Conservation (phyloP, 2,797 vertebrate genomes). For the Molossus molossus region DNA sequence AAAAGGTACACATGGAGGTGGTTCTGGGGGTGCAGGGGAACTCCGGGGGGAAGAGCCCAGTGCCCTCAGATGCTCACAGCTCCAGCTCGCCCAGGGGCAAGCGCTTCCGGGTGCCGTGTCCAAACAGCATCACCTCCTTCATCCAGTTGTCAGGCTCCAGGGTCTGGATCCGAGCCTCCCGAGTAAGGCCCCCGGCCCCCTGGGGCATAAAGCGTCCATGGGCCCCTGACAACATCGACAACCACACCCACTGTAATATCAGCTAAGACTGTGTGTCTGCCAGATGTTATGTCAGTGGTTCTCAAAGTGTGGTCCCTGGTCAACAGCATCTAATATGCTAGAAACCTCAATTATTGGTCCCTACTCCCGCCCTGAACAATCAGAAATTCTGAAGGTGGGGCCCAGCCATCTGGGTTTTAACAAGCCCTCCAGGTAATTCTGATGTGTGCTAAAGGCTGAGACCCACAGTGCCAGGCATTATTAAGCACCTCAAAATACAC, state of each 20-base stretch:
- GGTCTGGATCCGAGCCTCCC: constrained; percentile 96
- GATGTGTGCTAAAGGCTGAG: neutral
- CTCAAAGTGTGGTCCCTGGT: neutral
- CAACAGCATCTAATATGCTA: neutral
- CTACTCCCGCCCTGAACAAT: neutral
- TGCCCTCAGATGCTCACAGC: constrained; percentile 90
- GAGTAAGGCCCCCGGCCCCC: constrained; percentile 85
- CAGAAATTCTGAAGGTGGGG: neutral
- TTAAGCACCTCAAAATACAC: neutral
- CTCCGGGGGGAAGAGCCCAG: neutral
- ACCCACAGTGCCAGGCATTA: neutral
- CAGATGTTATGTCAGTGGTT: neutral
- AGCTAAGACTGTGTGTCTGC: neutral
- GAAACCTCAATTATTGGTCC: neutral
- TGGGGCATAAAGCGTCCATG: constrained; percentile 93
- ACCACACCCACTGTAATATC: neutral
- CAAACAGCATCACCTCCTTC: constrained; percentile 92
- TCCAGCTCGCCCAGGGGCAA: constrained; percentile 89
- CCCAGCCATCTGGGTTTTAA: neutral
- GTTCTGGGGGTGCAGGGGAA: neutral
- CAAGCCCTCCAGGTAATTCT: neutral
- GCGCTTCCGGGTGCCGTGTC: constrained; percentile 94
- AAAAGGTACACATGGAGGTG: neutral
- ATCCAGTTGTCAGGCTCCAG: constrained; percentile 95
- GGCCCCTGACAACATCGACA: constrained; percentile 90